Evolutionary conservation across 2,113 vertebrate species (phyloP).

Genomic region (Pygoscelis adeliae): DNA sequence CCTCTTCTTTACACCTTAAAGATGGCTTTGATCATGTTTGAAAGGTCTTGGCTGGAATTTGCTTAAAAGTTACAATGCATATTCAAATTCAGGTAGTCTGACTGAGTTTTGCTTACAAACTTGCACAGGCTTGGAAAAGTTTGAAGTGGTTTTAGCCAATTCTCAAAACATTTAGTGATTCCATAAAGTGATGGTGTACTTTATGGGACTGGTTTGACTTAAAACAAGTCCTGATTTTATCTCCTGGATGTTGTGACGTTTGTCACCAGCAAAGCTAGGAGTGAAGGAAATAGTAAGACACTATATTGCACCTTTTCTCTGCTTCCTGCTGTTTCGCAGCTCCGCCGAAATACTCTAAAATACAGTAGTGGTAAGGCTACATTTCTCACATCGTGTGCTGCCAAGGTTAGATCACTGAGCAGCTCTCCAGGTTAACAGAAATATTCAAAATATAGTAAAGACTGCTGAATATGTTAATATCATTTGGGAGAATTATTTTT

Average conservation of each 20-base stretch:
- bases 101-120: neutral
- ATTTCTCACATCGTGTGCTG: neutral
- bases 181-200: neutral
- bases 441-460: neutral
- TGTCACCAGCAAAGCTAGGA: neutral
- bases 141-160: neutral
- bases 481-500: neutral
- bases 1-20: neutral
- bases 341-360: neutral
- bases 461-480: neutral
- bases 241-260: neutral
- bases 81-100: neutral
- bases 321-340: neutral
- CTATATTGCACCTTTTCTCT: neutral
- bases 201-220: neutral
- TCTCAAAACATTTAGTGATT: neutral
- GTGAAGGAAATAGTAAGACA: neutral
- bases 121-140: neutral
- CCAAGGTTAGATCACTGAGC: neutral
- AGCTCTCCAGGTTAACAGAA: neutral
- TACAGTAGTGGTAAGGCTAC: neutral
- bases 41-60: neutral
- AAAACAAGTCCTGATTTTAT: neutral
- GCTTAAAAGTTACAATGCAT: neutral
- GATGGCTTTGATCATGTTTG: neutral